Evolutionary conservation across 2,113 vertebrate species (phyloP).

Genomic region (Tetraodon nigroviridis): DNA sequence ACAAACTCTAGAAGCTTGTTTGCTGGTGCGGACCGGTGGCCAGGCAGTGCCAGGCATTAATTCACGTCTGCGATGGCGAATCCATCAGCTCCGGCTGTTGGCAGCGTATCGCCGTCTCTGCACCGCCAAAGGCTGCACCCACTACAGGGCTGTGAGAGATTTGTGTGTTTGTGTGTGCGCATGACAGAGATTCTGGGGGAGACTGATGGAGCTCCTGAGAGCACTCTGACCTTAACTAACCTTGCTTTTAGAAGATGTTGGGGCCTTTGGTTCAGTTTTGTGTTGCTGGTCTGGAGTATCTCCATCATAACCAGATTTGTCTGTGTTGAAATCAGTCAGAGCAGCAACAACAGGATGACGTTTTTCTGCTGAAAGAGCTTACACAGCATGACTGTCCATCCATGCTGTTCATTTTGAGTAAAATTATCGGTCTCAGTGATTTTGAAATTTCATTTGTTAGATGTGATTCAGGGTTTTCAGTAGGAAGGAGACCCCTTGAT

Average conservation of each 20-base stretch:
- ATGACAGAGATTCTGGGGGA: not conserved
- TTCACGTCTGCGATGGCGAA: constrained; percentile 36
- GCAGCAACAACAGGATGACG: too few species aligned
- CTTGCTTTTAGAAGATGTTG: constrained; percentile 6
- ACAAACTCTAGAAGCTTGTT: constrained; percentile 25
- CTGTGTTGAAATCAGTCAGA: too few species aligned
- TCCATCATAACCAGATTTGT: too few species aligned
- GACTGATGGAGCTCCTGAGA: constrained; percentile 19
- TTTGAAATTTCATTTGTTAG: too few species aligned
- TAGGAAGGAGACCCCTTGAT: too few species aligned
- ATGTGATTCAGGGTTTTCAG: too few species aligned
- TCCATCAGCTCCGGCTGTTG: constrained; percentile 37
- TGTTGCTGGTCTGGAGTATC: too few species aligned
- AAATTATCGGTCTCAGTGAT: too few species aligned
- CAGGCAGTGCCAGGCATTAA: constrained; percentile 17
- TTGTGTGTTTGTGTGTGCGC: constrained; percentile 23
- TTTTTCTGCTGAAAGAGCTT: too few species aligned
- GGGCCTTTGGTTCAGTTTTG: too few species aligned
- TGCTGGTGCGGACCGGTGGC: not conserved
- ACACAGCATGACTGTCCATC: too few species aligned
- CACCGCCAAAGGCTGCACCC: constrained; percentile 22
- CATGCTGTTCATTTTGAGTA: too few species aligned
- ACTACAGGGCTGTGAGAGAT: constrained; percentile 38
- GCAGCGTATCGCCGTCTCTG: constrained; percentile 33
- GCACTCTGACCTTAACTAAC: constrained; percentile 28